Percentiles rank a stretch among this genome's conserved stretches.
Conservation (phyloP, 2,888 invertebrate species). For the Lapara coniferarum region DNA sequence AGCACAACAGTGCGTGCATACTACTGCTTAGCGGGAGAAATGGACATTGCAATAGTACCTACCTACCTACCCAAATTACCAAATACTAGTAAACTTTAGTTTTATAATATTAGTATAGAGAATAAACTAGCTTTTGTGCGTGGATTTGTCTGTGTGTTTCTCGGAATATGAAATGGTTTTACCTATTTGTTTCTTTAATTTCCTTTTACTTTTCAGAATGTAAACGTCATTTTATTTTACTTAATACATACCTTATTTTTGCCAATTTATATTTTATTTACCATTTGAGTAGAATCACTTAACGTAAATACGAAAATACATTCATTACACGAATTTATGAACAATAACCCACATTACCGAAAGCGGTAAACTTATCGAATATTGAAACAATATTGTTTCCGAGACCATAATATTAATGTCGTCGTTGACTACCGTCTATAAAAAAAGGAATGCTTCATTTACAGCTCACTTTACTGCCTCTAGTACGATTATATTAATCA, state of each 20-base stretch:
- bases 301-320: neutral
- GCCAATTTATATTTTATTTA: neutral
- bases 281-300: neutral
- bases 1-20: too few species aligned
- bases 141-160: too few species aligned
- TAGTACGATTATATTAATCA: conserved; percentile 63
- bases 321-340: conserved; percentile 26
- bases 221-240: neutral
- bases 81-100: too few species aligned
- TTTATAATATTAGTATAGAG: too few species aligned
- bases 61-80: too few species aligned
- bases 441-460: conserved; percentile 52
- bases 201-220: too few species aligned
- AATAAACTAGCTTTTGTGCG: too few species aligned
- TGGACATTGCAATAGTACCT: too few species aligned
- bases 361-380: conserved; percentile 54
- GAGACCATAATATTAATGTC: conserved; percentile 55
- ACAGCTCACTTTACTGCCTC: conserved; percentile 60
- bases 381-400: conserved; percentile 56
- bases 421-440: conserved; percentile 53
- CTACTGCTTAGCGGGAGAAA: too few species aligned
- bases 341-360: conserved; percentile 29
- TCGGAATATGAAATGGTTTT: too few species aligned
- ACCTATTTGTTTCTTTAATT: neutral
- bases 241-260: neutral